Base-by-base conservation (phyloP, 2,888 invertebrate genomes). In the Linnaemya vulpina region DNA sequence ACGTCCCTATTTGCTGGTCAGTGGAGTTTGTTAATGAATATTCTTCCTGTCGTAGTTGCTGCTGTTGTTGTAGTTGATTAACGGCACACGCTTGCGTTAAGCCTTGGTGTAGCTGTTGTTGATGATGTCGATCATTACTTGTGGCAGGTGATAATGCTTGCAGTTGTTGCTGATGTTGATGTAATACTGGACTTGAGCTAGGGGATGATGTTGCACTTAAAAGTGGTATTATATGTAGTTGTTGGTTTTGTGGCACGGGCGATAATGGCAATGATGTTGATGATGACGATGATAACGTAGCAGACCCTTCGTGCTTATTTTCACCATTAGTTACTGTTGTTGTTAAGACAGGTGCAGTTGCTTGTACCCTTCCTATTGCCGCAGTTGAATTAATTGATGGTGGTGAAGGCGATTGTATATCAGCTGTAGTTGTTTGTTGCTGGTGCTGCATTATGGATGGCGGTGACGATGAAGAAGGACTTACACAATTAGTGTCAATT, bases 401-500 rank as follows among this genome's bases (percentile, higher is more conserved):
- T 70, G 87, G 82, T 77, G 84, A 74, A 78, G 87, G 86, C 67
- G 85, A 83, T 83, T 86, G 84, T 75, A 77, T 86, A 87, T 87
- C 87, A 78, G 83, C 83, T 86, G 86, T 79, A 78, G 55, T 53
- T 71, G 75, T 30, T 43, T 73, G 40, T 11, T 40, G 40, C 13
- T 40, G 40, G 11, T 65, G 86, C 20, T 60, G 83, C 13, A 63
- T 70, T 55, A 53, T 74, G 30, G 75, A 40, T 60, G 83, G 38
- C 75, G 83, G 40, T 62, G 75, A 76, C 17, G 77, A 67, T 65
- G 83, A 85, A 55, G 86, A 55, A 58, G 94, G 93, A 53, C 94
- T 90, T 74, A 94, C 87, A 86, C 91, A 91, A 91, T 91, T 91
- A 89, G 89, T 87, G 88, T 90, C 91, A 89, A 91, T 90, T 87